Evolutionary conservation across 2,797 vertebrate species (phyloP).

Genomic region (Neostethus bicornis): DNA sequence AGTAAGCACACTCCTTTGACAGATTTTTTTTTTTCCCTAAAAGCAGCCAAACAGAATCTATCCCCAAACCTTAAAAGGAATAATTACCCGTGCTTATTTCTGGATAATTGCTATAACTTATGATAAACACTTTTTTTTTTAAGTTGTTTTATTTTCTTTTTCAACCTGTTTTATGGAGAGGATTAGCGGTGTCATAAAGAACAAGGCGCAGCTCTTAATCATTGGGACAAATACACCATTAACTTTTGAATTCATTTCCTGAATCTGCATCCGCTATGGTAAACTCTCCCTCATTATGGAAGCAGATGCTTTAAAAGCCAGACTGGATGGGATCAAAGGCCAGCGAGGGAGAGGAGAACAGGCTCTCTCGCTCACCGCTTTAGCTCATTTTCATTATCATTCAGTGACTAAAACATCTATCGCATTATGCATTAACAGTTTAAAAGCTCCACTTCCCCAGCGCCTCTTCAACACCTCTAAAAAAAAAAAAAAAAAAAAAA

Average conservation of each 20-base stretch:
- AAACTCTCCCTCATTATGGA: constrained; percentile 80
- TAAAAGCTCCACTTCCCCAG: constrained; percentile 65
- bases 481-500: constrained; percentile 30
- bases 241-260: constrained; percentile 77
- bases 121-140: constrained; percentile 56
- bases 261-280: constrained; percentile 76
- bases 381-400: constrained; percentile 74
- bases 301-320: constrained; percentile 78
- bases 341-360: constrained; percentile 53
- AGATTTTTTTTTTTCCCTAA: constrained; percentile 51
- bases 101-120: constrained; percentile 66
- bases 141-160: constrained; percentile 14
- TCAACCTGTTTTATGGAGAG: constrained; percentile 57
- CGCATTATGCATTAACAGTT: constrained; percentile 69
- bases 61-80: constrained; percentile 34
- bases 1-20: constrained; percentile 83
- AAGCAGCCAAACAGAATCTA: constrained; percentile 27
- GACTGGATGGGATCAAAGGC: constrained; percentile 76
- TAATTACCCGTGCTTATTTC: constrained; percentile 67
- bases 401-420: constrained; percentile 68
- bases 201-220: constrained; percentile 76
- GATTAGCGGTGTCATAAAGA: constrained; percentile 76
- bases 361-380: constrained; percentile 54
- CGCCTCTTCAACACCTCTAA: constrained; percentile 52
- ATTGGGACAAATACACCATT: constrained; percentile 81